phyloP scores from a whole-genome alignment of 2,797 vertebrate genomes.

The Hapalemur alaotrensis region DNA sequence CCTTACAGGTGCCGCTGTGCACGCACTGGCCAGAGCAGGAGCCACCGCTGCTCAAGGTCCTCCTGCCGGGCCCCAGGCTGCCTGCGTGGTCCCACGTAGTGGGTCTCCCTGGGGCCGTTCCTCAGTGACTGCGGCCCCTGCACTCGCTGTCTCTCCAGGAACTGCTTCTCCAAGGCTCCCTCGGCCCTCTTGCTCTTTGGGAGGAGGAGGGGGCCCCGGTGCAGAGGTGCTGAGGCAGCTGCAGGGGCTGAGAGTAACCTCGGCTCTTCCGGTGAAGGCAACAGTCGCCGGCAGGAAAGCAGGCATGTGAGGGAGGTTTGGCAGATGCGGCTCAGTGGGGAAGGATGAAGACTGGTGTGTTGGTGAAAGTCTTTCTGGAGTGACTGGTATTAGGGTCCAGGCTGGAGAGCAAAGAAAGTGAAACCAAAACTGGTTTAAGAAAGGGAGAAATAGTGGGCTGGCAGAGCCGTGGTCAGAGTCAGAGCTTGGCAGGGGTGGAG shows the following conservation, averaged over 20 bases:
- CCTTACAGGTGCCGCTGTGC: not conserved
- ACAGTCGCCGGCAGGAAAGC: rapidly evolving
- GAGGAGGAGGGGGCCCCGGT: not conserved
- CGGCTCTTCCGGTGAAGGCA: not conserved
- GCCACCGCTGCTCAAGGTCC: too few relatives aligned
- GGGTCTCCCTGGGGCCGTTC: too few relatives aligned
- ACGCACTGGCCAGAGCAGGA: not conserved
- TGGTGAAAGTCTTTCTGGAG: not conserved
- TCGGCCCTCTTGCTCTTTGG: not conserved
- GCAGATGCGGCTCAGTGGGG: not conserved
- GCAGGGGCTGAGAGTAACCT: not conserved
- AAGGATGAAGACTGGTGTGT: not conserved
- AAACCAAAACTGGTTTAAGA: not conserved
- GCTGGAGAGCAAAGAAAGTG: not conserved
- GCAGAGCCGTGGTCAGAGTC: not conserved
- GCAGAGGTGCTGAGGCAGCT: not conserved
- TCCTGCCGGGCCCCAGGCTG: not conserved
- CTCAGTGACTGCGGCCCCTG: too few relatives aligned
- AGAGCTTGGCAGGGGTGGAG: not conserved
- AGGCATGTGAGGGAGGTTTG: too few relatives aligned
- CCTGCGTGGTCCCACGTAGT: not conserved
- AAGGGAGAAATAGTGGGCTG: not conserved
- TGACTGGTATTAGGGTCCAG: not conserved
- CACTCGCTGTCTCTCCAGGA: not conserved
- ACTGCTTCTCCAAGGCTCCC: not conserved